Evolutionary conservation across 2,888 invertebrate species (phyloP), one percentile per base, ranked within the genome.

Genomic region (Halocaridina rubra): DNA sequence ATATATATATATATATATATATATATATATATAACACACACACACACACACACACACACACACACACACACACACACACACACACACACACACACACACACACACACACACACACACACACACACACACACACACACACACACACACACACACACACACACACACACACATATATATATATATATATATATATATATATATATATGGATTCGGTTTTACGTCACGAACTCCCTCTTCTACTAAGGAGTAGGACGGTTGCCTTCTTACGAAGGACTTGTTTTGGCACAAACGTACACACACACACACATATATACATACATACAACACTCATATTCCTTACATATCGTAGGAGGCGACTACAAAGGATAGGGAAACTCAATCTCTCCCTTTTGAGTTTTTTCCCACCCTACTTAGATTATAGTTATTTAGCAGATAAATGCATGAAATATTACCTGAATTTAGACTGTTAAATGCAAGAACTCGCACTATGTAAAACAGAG

Each of bases 161-260:
- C 24, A 75, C 30, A 39, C 30, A 75, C 30, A 39, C 30, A 39
- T 57, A 75, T 75, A 75, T 75, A 75, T 75, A 39, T 22, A 22
- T 75, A 39, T 46, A 27, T 75, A 39, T 75, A 75, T 75, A 39
- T 46, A 46, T 46, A 39, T n/a, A n/a, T n/a, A n/a, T n/a, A n/a
- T n/a, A n/a, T n/a, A n/a, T n/a, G n/a, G n/a, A n/a, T n/a, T n/a
- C n/a, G n/a, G n/a, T n/a, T n/a, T n/a, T n/a, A n/a, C n/a, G n/a
- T n/a, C n/a, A n/a, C n/a, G n/a, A n/a, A n/a, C n/a, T n/a, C n/a
- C n/a, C n/a, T n/a, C n/a, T n/a, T n/a, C n/a, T n/a, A n/a, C n/a
- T n/a, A n/a, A n/a, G n/a, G n/a, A n/a, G n/a, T n/a, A n/a, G n/a
- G n/a, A n/a, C n/a, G n/a, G n/a, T n/a, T n/a, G n/a, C n/a, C n/a